These are phyloP conservation scores for Saturnia japonica DNA, from an alignment of 2,888 invertebrate genomes.

Conservation along the genomic window DNA sequence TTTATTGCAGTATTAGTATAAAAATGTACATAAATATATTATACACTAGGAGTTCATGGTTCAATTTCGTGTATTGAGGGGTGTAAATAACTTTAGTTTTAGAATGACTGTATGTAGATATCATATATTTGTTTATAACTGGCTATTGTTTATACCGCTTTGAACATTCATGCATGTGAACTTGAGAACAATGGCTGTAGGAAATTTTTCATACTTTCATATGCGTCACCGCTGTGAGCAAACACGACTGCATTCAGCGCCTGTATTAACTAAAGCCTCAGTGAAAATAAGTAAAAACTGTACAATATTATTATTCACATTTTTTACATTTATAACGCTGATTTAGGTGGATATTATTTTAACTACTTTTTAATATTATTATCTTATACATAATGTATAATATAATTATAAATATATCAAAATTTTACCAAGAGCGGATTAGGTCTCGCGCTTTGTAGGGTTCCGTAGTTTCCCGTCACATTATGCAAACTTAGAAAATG, in stretches of 20 bases:
- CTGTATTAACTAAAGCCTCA: not conserved
- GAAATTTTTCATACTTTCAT: conserved; percentile 6
- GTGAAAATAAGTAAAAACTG: not conserved
- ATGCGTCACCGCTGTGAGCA: not conserved
- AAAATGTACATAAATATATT: no score
- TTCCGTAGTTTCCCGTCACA: no score
- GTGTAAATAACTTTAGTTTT: not conserved
- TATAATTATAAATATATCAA: no score
- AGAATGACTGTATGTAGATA: not conserved
- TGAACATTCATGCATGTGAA: not conserved
- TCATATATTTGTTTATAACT: not conserved
- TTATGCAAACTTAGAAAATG: no score
- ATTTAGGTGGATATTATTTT: not conserved
- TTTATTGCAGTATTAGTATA: not conserved
- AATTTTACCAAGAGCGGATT: no score
- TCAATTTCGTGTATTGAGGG: not conserved
- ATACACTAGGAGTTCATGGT: not conserved
- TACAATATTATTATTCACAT: not conserved
- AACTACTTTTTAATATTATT: no score
- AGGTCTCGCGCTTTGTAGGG: no score
- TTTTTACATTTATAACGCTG: not conserved
- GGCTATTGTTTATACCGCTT: not conserved
- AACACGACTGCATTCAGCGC: not conserved
- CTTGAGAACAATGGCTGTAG: not conserved
- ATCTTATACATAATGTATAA: no score